Percentiles rank a stretch among this genome's conserved stretches.
phyloP scores from a whole-genome alignment of 2,113 vertebrate genomes.

The Opisthocomus hoazin region DNA sequence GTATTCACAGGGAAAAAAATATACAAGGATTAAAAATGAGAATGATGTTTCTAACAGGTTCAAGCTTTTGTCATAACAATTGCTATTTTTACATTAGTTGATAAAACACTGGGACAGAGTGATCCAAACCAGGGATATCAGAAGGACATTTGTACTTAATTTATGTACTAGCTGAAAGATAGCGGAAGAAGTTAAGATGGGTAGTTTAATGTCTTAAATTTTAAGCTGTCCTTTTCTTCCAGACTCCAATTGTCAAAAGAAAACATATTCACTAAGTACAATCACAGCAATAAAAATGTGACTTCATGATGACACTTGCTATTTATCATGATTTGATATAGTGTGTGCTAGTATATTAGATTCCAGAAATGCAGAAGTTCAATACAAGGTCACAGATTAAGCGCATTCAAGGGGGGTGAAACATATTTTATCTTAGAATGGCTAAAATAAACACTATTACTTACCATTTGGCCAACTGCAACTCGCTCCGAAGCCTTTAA shows the following conservation, averaged over 20 bases:
- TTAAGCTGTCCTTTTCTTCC: neutral
- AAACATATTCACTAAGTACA: conserved; percentile 21
- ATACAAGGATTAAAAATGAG: neutral
- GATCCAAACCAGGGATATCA: conserved; percentile 8
- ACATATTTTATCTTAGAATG: conserved; percentile 27
- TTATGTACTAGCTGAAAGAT: neutral
- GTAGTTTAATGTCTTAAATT: neutral
- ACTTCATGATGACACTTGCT: conserved; percentile 30
- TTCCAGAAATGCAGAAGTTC: conserved; percentile 50
- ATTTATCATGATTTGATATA: conserved; percentile 8
- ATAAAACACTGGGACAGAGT: conserved; percentile 2
- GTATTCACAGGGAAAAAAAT: neutral
- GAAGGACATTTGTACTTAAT: neutral
- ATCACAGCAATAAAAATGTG: conserved; percentile 11
- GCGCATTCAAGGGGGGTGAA: conserved; percentile 51
- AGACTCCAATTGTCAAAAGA: conserved; percentile 4
- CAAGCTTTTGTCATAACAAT: conserved; percentile 24
- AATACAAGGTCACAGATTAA: conserved; percentile 64
- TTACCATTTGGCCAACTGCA: conserved; percentile 80
- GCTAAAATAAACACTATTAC: conserved; percentile 70
- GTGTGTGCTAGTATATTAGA: conserved; percentile 22
- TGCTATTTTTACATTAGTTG: conserved; percentile 18
- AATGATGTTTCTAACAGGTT: conserved; percentile 10
- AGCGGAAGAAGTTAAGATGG: neutral
- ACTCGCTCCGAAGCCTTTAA: conserved; percentile 81